phyloP scores from a whole-genome alignment of 2,888 invertebrate species.

The Tineola bisselliella region DNA sequence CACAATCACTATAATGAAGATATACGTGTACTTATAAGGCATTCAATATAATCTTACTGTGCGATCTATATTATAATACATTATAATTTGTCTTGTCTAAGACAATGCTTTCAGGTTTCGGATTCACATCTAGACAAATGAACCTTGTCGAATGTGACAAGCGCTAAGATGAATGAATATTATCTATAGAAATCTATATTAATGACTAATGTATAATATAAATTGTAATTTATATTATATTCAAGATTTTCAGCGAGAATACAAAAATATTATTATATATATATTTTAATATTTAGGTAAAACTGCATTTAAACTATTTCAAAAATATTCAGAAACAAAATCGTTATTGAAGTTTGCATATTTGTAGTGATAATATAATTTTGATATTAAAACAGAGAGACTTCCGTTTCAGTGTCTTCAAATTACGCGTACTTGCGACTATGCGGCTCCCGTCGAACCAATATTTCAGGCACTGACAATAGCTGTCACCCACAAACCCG shows the following conservation, averaged over 20 bases:
- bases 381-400: neutral
- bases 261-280: no score
- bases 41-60: neutral
- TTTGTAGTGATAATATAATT: neutral
- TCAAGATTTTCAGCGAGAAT: no score
- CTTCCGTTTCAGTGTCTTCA: constrained; percentile 7
- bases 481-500: constrained; percentile 29
- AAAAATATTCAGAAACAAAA: no score
- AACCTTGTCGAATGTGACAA: neutral
- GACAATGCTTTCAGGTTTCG: neutral
- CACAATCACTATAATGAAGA: neutral
- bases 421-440: constrained; percentile 8
- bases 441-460: constrained; percentile 13
- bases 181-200: neutral
- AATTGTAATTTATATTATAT: no score
- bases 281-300: no score
- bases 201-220: no score
- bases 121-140: neutral
- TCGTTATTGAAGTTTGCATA: no score
- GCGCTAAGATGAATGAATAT: neutral
- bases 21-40: neutral
- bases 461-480: constrained; percentile 22
- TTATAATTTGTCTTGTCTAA: neutral
- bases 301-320: no score
- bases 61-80: neutral